Conservation (phyloP, 2,113 vertebrate genomes). For the Lagopus leucura region DNA sequence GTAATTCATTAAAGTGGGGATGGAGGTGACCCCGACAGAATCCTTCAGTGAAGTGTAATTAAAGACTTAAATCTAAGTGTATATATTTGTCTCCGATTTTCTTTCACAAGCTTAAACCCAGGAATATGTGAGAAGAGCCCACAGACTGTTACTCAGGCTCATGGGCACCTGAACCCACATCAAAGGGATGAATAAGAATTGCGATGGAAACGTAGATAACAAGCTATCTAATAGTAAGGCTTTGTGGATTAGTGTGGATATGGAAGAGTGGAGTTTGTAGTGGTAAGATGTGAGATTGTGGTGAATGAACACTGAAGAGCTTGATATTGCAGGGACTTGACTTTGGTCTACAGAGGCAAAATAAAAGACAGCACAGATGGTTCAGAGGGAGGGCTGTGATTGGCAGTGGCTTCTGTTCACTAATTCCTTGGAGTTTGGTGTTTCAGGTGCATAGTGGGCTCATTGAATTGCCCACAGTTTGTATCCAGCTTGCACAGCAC, state of each 20-base stretch:
- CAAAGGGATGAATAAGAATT: neutral
- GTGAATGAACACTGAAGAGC: neutral
- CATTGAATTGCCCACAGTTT: neutral
- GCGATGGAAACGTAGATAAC: neutral
- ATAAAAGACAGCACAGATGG: neutral
- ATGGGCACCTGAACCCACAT: neutral
- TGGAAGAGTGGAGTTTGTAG: neutral
- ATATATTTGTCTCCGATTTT: constrained; percentile 10
- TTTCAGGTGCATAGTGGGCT: neutral
- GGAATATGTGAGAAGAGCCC: neutral
- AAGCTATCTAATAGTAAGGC: neutral
- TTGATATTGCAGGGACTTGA: neutral
- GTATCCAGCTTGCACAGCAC: neutral
- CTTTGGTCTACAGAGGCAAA: neutral
- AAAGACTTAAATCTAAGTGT: neutral
- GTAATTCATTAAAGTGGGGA: neutral
- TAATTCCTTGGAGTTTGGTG: neutral
- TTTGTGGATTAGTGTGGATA: neutral
- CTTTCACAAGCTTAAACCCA: neutral
- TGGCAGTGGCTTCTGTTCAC: neutral
- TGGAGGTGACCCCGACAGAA: neutral
- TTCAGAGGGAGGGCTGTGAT: neutral
- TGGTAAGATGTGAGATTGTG: neutral
- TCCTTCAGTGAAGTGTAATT: neutral
- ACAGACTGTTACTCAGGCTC: neutral